phyloP scores from a whole-genome alignment of 2,113 vertebrate species.

The Aldabrachelys gigantea region DNA sequence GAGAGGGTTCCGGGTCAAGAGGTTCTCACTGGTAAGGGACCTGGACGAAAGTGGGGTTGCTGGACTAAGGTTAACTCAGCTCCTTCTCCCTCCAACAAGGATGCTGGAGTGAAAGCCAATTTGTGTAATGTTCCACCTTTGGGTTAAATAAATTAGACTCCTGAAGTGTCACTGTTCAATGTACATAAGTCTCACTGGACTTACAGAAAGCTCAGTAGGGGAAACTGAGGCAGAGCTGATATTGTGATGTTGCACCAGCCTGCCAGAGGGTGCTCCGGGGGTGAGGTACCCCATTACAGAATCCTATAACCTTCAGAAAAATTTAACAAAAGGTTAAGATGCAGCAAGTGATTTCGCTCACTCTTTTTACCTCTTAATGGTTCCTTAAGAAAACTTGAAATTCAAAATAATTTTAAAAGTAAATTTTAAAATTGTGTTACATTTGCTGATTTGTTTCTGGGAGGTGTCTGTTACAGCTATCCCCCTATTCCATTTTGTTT shows the following conservation, averaged over 20 bases:
- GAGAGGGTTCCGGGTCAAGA: neutral
- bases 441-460: neutral
- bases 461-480: too few relatives aligned
- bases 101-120: neutral
- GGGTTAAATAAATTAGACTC: neutral
- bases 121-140: neutral
- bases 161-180: neutral
- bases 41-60: neutral
- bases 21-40: neutral
- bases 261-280: neutral
- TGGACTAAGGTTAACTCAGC: neutral
- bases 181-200: neutral
- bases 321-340: neutral
- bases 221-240: neutral
- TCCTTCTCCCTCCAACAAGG: neutral
- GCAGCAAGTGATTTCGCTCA: neutral
- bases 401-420: neutral
- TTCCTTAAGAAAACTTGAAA: fast-evolving
- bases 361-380: fast-evolving
- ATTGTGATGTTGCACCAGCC: neutral
- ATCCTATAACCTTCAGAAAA: neutral
- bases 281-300: neutral
- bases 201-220: neutral
- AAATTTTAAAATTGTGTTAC: neutral
- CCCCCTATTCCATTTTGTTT: too few relatives aligned